These are phyloP conservation scores for Drosophila bipectinata DNA, from an alignment of 1,140 invertebrate genomes.

Conservation along the genomic window DNA sequence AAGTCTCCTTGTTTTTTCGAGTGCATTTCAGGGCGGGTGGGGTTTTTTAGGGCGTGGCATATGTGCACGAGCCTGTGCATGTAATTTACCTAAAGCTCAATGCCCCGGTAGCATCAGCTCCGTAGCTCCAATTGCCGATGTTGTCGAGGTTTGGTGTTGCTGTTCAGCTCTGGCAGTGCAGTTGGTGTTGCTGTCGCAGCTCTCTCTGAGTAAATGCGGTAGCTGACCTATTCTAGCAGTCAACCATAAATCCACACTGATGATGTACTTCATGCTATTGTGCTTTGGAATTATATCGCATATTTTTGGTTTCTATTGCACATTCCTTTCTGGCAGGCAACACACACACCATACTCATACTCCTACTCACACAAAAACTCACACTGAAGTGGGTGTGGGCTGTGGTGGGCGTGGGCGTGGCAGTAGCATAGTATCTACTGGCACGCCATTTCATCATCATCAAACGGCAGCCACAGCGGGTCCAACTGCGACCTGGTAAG, in stretches of 20 bases:
- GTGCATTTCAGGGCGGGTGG: conserved; percentile 3
- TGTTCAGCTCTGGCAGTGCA: conserved; percentile 1
- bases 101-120: conserved; percentile 49
- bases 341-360: conserved; percentile 12
- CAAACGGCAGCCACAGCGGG: conserved; percentile 57
- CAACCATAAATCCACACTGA: conserved; percentile 82
- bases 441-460: conserved; percentile 81
- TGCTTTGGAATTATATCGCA: conserved; percentile 81
- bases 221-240: conserved; percentile 81
- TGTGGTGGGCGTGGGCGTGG: conserved; percentile 21
- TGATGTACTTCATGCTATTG: conserved; percentile 82
- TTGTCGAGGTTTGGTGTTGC: conserved; percentile 18
- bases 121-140: conserved; percentile 49
- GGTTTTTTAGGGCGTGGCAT: conserved; percentile 29
- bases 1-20: not conserved
- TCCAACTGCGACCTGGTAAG: conserved; percentile 44
- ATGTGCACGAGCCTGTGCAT: conserved; percentile 65
- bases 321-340: conserved; percentile 76
- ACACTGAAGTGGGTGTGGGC: not conserved
- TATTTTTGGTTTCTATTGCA: conserved; percentile 82
- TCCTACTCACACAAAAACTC: not conserved
- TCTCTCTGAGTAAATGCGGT: conserved; percentile 69
- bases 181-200: conserved; percentile 23
- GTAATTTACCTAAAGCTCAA: conserved; percentile 76
- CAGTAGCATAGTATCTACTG: conserved; percentile 52